Evolutionary conservation across 92 coral and sea anemone species (phyloP), one percentile per base, ranked within the genome.

Genomic region (Galaxea fascicularis): DNA sequence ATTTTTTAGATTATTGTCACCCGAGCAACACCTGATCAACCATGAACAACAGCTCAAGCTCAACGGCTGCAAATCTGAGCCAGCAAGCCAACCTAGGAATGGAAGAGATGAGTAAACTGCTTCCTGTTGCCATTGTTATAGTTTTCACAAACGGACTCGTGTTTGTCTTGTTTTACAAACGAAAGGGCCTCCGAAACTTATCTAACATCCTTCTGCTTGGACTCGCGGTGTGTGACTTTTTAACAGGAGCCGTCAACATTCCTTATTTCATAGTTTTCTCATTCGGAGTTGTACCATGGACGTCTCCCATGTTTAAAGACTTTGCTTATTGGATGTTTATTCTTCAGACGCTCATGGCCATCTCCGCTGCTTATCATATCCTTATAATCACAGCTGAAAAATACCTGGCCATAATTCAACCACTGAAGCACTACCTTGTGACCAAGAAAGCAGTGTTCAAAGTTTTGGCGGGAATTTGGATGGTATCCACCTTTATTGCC

Each of bases 381-480:
- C 87, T 93, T 5, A 64, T 85, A 26, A 90, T 93, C 24, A 94
- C 98, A 1, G 90, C 77, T 4, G 98, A 94, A 78, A 91, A 92
- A 70, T 94, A 91, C 70, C 77, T 92, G 53, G 98, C 98, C 3
- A 94, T 94, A 27, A 70, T 87, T 10, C 83, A 87, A 45, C 98
- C 98, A 24, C 86, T 94, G 4, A 82, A 75, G 51, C 98, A 92
- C 59, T 87, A 89, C 27, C 85, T 80, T 11, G 79, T 91, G 45
- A 90, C 87, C 28, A 93, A 88, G 53, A 87, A 82, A 47, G 59
- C 64, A 59, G 74, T 85, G 8, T 75, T 89, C 22, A 63, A 53
- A 24, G 88, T 79, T 11, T 41, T 89, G 39, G 64, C 75, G 26
- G 71, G 70, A 16, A 86, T 94, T 44, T 94, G 98, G 98, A 21